Evolutionary conservation across 2,888 invertebrate species (phyloP).

Genomic region (Lithodes maja): DNA sequence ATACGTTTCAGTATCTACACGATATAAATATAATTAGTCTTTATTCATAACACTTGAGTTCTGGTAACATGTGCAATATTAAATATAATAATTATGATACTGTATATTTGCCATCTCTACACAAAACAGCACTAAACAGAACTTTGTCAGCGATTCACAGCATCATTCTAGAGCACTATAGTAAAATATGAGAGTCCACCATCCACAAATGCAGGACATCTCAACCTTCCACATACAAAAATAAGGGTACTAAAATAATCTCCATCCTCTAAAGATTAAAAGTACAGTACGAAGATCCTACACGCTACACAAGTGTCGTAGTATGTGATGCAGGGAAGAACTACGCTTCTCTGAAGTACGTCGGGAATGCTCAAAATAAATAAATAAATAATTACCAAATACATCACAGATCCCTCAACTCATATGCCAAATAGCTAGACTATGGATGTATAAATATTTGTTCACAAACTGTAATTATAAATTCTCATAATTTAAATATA

Average conservation of each 20-base stretch:
- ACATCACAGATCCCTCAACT: too few relatives aligned
- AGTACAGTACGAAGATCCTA: conserved; percentile 4
- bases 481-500: too few relatives aligned
- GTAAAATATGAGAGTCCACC: background rate
- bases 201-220: background rate
- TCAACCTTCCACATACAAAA: conserved; percentile 4
- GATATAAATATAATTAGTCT: background rate
- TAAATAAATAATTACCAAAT: background rate
- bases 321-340: background rate
- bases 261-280: conserved; percentile 2
- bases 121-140: background rate
- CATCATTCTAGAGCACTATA: conserved; percentile 3
- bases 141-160: conserved; percentile 1
- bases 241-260: conserved; percentile 20
- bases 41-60: background rate
- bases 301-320: background rate
- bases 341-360: background rate
- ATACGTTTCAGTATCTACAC: background rate
- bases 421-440: too few relatives aligned
- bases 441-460: too few relatives aligned
- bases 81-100: background rate
- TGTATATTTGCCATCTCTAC: background rate
- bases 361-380: conserved; percentile 3
- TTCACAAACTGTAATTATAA: too few relatives aligned
- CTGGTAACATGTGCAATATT: background rate